Evolutionary conservation across 2,797 vertebrate species (phyloP).

Genomic region (Erpetoichthys calabaricus): DNA sequence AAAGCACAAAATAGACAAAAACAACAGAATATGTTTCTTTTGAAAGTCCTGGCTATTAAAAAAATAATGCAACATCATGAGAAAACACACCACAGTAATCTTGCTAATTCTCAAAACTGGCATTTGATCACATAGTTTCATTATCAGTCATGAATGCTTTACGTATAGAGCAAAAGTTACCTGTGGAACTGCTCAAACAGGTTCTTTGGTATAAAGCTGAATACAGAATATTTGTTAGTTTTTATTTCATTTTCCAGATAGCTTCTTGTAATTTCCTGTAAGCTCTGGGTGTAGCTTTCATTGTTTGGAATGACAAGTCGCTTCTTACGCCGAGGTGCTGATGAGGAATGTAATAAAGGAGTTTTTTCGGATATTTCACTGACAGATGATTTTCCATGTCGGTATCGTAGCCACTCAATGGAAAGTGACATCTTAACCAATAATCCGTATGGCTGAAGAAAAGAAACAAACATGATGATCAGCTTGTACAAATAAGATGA

Average conservation of each 20-base stretch:
- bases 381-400: constrained; percentile 20
- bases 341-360: background rate
- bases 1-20: no score
- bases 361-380: background rate
- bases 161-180: no score
- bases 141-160: no score
- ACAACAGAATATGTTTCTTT: no score
- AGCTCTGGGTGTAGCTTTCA: constrained; percentile 19
- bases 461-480: background rate
- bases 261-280: constrained; percentile 14
- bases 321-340: constrained; percentile 7
- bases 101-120: no score
- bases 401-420: constrained; percentile 29
- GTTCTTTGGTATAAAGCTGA: constrained; percentile 48
- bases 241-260: constrained; percentile 40
- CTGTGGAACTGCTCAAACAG: constrained; percentile 50
- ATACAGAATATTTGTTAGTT: constrained; percentile 41
- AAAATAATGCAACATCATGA: no score
- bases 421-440: constrained; percentile 30
- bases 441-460: background rate
- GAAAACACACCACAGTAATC: no score
- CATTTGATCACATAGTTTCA: no score
- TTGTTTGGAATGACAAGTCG: constrained; percentile 40
- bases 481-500: background rate
- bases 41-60: no score